phyloP scores from a whole-genome alignment of 2,888 invertebrate species.

The Xestia ashworthii region DNA sequence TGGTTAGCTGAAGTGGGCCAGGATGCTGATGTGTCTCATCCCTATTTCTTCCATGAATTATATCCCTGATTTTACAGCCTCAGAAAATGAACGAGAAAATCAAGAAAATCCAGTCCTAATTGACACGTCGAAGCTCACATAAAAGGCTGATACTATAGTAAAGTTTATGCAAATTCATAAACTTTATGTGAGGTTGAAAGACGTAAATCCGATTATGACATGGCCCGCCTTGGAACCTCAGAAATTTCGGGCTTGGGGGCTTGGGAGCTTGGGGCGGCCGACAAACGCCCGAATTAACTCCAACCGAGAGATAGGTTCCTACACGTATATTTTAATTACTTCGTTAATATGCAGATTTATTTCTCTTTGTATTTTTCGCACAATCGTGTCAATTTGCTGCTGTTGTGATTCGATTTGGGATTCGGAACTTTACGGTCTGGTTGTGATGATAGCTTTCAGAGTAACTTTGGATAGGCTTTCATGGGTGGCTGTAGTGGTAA shows the following conservation, averaged over 20 bases:
- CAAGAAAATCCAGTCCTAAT: constrained; percentile 59
- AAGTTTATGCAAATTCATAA: constrained; percentile 82
- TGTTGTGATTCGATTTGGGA: constrained; percentile 53
- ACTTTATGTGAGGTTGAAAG: constrained; percentile 75
- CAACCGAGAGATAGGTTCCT: constrained; percentile 62
- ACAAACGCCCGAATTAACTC: constrained; percentile 72
- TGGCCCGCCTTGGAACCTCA: constrained; percentile 67
- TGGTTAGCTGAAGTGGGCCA: not conserved
- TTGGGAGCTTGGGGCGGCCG: constrained; percentile 58
- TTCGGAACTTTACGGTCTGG: constrained; percentile 12
- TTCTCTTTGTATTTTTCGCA: constrained; percentile 67
- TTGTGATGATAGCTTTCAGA: constrained; percentile 30
- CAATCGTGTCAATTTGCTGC: constrained; percentile 56
- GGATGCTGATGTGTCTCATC: not conserved
- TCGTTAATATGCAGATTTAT: constrained; percentile 74
- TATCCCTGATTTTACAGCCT: not conserved
- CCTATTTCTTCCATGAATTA: not conserved
- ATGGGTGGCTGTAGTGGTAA: not conserved
- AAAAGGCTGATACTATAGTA: constrained; percentile 68
- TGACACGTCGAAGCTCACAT: constrained; percentile 54
- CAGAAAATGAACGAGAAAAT: constrained; percentile 51
- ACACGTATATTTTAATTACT: constrained; percentile 72
- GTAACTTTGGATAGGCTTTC: constrained; percentile 17
- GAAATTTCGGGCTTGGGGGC: constrained; percentile 69
- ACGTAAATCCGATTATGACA: constrained; percentile 79